Evolutionary conservation across 2,113 vertebrate species (phyloP), one percentile per base, ranked within the genome.

Genomic region (Etia nguti): DNA sequence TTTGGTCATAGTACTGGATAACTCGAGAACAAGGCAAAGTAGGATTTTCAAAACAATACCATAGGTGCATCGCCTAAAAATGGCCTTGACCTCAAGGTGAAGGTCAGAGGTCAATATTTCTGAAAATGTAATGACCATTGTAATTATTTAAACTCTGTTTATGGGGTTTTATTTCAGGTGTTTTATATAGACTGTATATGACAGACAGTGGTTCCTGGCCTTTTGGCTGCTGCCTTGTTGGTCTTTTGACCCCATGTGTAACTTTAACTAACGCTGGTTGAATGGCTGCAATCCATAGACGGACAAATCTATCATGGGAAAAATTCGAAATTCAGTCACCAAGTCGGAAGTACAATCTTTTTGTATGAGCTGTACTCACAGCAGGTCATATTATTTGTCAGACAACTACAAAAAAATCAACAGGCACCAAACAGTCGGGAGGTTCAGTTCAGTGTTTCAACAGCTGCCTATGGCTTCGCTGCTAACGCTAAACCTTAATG

Each of bases 21-120:
- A 65, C 18, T n/a, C 0, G 5, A 65, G 60, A 65, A 38, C 0
- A 5, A 0, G 60, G 60, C 31, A 12, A 65, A 65, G 18, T 34
- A n/a, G 60, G 18, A 65, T 65, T 38, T 65, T 65, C 31, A 1
- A 38, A 65, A 0, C 31, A 1, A 31, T 36, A 65, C 18, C 10
- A 1, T n/a, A n/a, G 60, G 31, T 36, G 31, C 36, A 0, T 62
- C 6, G 4, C n/a, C 59, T 62, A 36, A 62, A 62, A 62, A 6
- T 62, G 29, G 59, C 9, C 16, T 59, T 24, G 29, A 59, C 24
- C 56, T 62, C 29, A 62, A 65, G 31, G 18, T n/a, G 60, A 65
- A 65, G 60, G 60, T 65, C 36, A 36, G 60, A 65, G 0, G 4
- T 36, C 18, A 62, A 8, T 36, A 38, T 65, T 38, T 65, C 10